Base-by-base conservation (phyloP, 2,888 invertebrate genomes). In the Agrilus mali region DNA sequence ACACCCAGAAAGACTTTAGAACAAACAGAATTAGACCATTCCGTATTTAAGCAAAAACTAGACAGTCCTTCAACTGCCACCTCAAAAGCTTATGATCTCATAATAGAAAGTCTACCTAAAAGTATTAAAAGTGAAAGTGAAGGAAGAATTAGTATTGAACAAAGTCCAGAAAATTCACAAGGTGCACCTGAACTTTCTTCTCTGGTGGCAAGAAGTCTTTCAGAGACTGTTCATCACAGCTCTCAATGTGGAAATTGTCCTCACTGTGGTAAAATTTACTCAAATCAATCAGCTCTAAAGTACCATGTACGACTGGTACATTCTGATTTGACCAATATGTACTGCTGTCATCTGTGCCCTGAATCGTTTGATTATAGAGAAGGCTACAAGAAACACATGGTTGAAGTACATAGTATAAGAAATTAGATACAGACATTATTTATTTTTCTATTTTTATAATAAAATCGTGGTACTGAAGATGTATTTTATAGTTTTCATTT, bases 331-430 rank as follows among this genome's bases (percentile, higher is more conserved):
- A 75, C 77, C 16, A 79, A 80, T 58, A 71, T 78, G 60, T 70
- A 79, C 48, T 80, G 79, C 63, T 80, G 80, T 61, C 79, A 80
- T 60, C 66, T 80, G 40, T 80, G 80, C 58, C 80, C 80, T 22
- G 72, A 77, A 53, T 76, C 78, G n/a, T 80, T 80, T 53, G 75
- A 76, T 44, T 77, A 77, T 68, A 66, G 80, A 48, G 80, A 80
- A 58, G 76, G 77, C 35, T 80, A 77, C 60, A 80, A 80, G 61
- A 76, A 77, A 53, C 80, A 80, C 58, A 80, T 80, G 79, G 77
- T 75, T 67, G 72, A 77, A 46, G 75, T 71, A 56, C 80, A 80
- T 59, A 75, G 75, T 50, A 73, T 77, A 57, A 68, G 77, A 61
- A 77, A 77, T 65, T 77, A 47, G 51, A 44, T 47, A 41, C 43